These are phyloP conservation scores for Fringilla coelebs DNA, from an alignment of 2,797 vertebrate genomes.

Conservation along the genomic window DNA sequence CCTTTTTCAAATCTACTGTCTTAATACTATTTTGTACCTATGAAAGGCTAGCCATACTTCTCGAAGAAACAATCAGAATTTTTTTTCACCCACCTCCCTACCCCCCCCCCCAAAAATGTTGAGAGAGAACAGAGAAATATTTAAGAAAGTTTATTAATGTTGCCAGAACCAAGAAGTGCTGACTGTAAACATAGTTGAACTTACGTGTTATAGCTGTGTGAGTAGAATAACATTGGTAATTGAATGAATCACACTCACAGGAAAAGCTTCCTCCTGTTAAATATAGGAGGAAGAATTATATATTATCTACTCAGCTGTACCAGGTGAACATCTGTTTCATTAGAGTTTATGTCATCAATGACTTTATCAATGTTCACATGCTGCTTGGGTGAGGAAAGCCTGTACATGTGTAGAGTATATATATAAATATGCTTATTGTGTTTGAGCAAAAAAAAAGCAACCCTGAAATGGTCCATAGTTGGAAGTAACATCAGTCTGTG, in stretches of 20 bases:
- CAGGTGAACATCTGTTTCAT: not conserved
- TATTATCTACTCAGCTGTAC: not conserved
- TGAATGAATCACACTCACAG: not conserved
- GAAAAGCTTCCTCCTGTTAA: not conserved
- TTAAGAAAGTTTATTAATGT: not conserved
- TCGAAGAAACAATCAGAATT: not conserved
- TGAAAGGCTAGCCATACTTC: not conserved
- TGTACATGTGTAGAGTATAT: not conserved
- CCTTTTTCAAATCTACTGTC: not conserved
- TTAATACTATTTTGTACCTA: not conserved
- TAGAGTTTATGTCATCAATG: not conserved
- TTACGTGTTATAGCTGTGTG: accelerated
- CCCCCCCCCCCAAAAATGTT: accelerated
- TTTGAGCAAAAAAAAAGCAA: not conserved
- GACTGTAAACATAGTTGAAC: not conserved
- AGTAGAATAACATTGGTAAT: not conserved
- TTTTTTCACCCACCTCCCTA: not conserved
- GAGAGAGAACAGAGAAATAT: not conserved
- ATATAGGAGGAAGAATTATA: not conserved
- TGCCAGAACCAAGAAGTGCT: not conserved
- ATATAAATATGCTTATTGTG: not conserved
- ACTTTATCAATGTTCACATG: not conserved
- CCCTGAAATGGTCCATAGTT: accelerated
- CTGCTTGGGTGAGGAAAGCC: not conserved
- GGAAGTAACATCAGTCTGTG: not conserved